Base-by-base conservation (phyloP, 2,888 invertebrate genomes). In the Hemicrepidius hirtus region DNA sequence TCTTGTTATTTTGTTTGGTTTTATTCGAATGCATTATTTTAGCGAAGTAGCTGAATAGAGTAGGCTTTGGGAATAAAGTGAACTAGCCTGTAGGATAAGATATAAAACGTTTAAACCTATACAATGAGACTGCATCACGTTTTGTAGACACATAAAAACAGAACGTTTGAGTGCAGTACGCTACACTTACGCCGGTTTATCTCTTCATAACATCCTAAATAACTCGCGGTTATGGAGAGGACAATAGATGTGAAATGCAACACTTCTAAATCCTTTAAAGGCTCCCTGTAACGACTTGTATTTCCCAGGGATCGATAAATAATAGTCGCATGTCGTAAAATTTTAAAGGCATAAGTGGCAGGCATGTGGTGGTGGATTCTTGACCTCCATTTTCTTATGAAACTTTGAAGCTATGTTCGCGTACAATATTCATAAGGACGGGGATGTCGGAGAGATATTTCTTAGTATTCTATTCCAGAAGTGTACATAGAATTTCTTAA, bases 341-440 rank as follows among this genome's bases (percentile, higher is more conserved):
- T n/a, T 57, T 57, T 57, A 57, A 57, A 28, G 3, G 57, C 18
- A 20, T 57, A 57, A 57, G 57, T 57, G 57, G 57, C 21, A 57
- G 57, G 20, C 57, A 18, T 20, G 37, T 37, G 35, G 57, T 37
- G 35, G 57, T 37, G 37, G 9, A 57, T 57, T 57, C 57, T 57
- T 57, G 57, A 57, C 57, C 57, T 35, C 57, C 57, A 57, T 57
- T 57, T 57, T 37, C 57, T 57, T 57, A 57, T 57, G 12, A 57
- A 57, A 57, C 20, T 57, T 57, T 57, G 57, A 57, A 10, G 57
- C 10, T 40, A n/a, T 40, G 13, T 55, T 20, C 35, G 12, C 6
- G 20, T 57, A 37, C 57, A 57, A 57, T 57, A 57, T 57, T 57
- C 57, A 57, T 57, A 53, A 28, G 16, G 13, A 12, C 28, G 53